Conservation (phyloP, 2,797 vertebrate species). For the Poliocrania exsul region DNA sequence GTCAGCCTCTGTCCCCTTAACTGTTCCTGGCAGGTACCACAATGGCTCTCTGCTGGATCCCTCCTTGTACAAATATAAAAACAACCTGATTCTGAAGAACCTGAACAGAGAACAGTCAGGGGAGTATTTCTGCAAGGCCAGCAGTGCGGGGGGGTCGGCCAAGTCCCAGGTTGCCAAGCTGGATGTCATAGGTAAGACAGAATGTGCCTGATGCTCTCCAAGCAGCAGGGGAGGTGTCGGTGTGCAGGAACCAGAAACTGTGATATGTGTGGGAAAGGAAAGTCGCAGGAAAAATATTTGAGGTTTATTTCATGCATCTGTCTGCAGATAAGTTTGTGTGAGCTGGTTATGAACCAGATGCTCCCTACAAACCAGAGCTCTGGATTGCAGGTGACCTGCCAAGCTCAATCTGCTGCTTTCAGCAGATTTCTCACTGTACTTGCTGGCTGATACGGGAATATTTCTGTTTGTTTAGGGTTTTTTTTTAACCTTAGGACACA, state of each 20-base stretch:
- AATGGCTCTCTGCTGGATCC: conserved; percentile 87
- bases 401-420: not conserved
- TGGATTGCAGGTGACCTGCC: not conserved
- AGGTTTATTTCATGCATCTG: not conserved
- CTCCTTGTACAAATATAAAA: conserved; percentile 80
- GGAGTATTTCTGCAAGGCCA: conserved; percentile 93
- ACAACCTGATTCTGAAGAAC: conserved; percentile 87
- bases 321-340: not conserved
- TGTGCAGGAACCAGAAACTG: not conserved
- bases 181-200: conserved; percentile 84
- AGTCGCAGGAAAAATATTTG: not conserved
- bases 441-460: not conserved
- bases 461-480: not conserved
- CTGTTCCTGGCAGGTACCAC: conserved; percentile 86
- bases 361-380: not conserved
- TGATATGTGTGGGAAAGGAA: not conserved
- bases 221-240: not conserved
- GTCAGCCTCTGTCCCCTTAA: not conserved
- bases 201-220: not conserved
- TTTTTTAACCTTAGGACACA: not conserved
- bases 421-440: not conserved
- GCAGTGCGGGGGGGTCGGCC: conserved; percentile 83
- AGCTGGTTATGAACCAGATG: not conserved
- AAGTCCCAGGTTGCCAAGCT: conserved; percentile 89
- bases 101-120: conserved; percentile 84